These are phyloP conservation scores for Dermatemys mawii DNA, from an alignment of 2,113 vertebrate genomes.

Conservation along the genomic window DNA sequence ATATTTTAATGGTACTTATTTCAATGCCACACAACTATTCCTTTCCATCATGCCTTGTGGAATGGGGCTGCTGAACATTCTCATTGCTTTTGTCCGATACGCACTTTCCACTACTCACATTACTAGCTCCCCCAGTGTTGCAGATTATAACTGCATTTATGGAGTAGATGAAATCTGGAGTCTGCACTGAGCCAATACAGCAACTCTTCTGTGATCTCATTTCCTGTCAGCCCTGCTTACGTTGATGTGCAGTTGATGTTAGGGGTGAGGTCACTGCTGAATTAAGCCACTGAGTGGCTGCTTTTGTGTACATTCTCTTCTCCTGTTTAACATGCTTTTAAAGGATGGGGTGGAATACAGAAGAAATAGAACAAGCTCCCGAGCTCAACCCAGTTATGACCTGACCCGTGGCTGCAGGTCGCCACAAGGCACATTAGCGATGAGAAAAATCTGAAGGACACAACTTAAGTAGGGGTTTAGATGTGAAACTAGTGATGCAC, in stretches of 20 bases:
- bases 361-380: neutral
- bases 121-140: neutral
- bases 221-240: slow-evolving; percentile 7
- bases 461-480: neutral
- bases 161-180: neutral
- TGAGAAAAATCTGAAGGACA: neutral
- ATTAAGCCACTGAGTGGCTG: neutral
- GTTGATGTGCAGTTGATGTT: neutral
- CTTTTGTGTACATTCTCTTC: neutral
- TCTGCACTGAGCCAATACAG: neutral
- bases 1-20: neutral
- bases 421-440: neutral
- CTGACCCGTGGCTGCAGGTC: neutral
- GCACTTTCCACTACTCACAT: neutral
- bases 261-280: neutral
- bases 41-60: neutral
- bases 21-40: neutral
- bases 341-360: neutral
- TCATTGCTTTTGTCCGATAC: neutral
- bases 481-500: neutral
- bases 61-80: neutral
- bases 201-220: neutral
- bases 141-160: neutral
- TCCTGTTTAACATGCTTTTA: neutral
- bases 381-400: accelerated